These are phyloP conservation scores for Austrofundulus limnaeus DNA, from an alignment of 2,113 vertebrate species.

Conservation along the genomic window DNA sequence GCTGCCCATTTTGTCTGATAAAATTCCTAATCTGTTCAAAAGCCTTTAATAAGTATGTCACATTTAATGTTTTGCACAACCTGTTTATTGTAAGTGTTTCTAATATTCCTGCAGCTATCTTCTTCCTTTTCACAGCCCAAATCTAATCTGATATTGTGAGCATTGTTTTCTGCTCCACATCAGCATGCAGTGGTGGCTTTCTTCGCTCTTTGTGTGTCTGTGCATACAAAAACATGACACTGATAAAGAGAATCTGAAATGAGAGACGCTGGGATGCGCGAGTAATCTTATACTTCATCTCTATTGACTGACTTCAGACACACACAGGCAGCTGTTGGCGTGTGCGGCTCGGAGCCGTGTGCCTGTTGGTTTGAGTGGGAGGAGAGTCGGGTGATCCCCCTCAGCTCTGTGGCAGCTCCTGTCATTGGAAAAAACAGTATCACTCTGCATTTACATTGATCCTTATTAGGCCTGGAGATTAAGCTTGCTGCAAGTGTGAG, in stretches of 20 bases:
- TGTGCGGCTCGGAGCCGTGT: constrained; percentile 32
- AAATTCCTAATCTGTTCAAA: constrained; percentile 7
- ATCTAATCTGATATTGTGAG: constrained; percentile 63
- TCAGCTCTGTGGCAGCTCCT: constrained; percentile 58
- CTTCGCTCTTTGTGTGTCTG: constrained; percentile 31
- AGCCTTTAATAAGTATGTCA: constrained; percentile 12
- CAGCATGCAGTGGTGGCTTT: constrained; percentile 39
- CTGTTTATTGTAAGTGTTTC: constrained; percentile 32
- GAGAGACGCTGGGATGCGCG: constrained; percentile 48
- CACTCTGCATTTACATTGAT: constrained; percentile 77
- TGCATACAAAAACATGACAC: constrained; percentile 49
- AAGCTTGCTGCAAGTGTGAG: constrained; percentile 53
- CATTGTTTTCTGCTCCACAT: constrained; percentile 55
- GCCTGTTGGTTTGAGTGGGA: constrained; percentile 47
- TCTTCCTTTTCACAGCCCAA: constrained; percentile 43
- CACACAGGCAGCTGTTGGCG: constrained; percentile 9
- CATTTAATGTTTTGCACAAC: constrained; percentile 46
- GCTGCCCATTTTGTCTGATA: neutral
- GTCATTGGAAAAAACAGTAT: constrained; percentile 71
- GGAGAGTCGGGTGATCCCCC: constrained; percentile 66
- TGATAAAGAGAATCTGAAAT: constrained; percentile 52
- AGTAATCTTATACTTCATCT: constrained; percentile 48
- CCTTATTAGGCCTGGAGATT: constrained; percentile 75
- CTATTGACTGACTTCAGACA: constrained; percentile 18
- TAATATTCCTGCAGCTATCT: constrained; percentile 41